A percentile compares a stretch with the other conserved stretches of the same genome.
Evolutionary conservation across 2,888 invertebrate genomes (phyloP).

Genomic region (Leptinotarsa juncta): DNA sequence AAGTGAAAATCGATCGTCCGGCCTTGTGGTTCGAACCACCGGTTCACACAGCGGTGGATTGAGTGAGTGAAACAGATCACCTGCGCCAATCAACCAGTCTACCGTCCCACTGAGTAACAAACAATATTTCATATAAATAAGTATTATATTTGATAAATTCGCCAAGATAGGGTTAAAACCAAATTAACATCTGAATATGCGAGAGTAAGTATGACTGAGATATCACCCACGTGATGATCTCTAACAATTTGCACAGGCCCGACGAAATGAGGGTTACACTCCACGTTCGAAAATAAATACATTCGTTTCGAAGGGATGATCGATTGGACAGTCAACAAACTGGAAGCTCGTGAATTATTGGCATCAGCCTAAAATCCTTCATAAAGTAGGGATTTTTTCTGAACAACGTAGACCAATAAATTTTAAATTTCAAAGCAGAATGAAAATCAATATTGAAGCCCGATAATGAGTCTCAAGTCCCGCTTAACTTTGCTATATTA

Average conservation of each 20-base stretch:
- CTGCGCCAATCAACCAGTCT: too few species aligned
- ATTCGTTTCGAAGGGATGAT: neutral
- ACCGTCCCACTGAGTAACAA: too few species aligned
- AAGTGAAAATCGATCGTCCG: too few species aligned
- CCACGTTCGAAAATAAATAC: conserved; percentile 4
- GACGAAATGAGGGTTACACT: conserved; percentile 1
- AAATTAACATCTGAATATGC: too few species aligned
- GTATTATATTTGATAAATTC: too few species aligned
- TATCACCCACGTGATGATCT: neutral
- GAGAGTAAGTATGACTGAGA: too few species aligned
- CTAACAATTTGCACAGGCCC: neutral
- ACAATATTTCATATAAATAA: too few species aligned
- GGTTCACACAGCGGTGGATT: too few species aligned
- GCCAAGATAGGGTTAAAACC: too few species aligned
- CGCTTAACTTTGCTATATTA: neutral
- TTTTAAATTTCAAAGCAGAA: neutral
- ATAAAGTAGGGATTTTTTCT: conserved; percentile 7
- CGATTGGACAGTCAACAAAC: conserved; percentile 11
- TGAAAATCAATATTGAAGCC: neutral
- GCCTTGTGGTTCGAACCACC: too few species aligned
- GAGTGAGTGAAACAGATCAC: too few species aligned
- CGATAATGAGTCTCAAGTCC: neutral
- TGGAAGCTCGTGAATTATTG: conserved; percentile 5
- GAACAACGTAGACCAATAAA: conserved; percentile 7
- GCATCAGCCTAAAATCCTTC: neutral